A percentile compares a stretch with the other conserved stretches of the same genome.
phyloP scores from a whole-genome alignment of 2,113 vertebrate species.

The Oncorhynchus kisutch region DNA sequence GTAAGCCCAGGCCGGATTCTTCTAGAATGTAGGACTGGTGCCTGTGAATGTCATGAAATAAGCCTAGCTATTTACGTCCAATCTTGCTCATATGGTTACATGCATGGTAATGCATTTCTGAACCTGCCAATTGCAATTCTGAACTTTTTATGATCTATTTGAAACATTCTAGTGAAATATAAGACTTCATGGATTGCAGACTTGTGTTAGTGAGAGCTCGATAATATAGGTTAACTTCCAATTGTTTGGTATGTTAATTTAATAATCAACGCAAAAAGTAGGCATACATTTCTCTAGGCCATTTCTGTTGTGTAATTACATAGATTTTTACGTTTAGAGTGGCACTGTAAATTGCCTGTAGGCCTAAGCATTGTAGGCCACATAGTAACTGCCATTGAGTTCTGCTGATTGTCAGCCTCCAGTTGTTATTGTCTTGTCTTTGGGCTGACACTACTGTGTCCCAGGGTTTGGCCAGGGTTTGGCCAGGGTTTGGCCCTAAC shows the following conservation, averaged over 20 bases:
- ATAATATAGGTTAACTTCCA: background rate
- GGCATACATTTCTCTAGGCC: background rate
- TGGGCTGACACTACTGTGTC: conserved; percentile 15
- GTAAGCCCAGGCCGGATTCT: background rate
- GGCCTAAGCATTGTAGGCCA: background rate
- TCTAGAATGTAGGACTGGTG: background rate
- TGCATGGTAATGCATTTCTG: background rate
- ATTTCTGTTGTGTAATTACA: background rate
- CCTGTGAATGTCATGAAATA: conserved; percentile 1
- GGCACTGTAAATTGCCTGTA: no score
- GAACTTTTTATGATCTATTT: no score
- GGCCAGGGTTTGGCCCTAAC: conserved; percentile 6
- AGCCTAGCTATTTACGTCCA: conserved; percentile 1
- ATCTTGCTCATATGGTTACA: background rate
- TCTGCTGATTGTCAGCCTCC: conserved; percentile 16
- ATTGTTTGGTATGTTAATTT: background rate
- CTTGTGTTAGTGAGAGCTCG: no score
- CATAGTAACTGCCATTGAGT: background rate
- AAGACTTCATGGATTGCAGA: background rate
- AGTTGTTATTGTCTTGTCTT: conserved; percentile 28
- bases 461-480: background rate
- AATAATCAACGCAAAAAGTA: background rate
- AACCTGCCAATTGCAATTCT: background rate
- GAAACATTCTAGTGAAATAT: background rate
- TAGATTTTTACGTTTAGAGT: background rate